Base-by-base conservation (phyloP, 1,140 invertebrate genomes). In the Oscheius sp. region DNA sequence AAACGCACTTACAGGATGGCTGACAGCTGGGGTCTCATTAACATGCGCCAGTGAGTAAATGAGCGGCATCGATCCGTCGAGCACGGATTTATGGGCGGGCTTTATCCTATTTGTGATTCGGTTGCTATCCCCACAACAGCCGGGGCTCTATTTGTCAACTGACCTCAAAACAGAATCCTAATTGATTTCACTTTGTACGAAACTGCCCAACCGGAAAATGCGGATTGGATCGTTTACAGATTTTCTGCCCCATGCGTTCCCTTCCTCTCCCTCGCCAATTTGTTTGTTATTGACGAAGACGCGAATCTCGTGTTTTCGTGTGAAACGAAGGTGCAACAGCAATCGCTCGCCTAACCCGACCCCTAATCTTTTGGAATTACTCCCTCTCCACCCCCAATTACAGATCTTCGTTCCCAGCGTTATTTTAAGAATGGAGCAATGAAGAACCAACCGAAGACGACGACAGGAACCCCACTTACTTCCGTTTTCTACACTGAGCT, bases 41-140 rank as follows among this genome's bases (percentile, higher is more conserved):
- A 55, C 49, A 55, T 55, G 49, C 49, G 49, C 49, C 28, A 55
- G 49, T 55, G 49, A 55, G 49, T 55, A 55, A 55, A 55, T 55
- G 49, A 55, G 49, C 49, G 7, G 49, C 49, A 55, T 55, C 49
- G 49, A 55, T 55, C 49, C 28, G 7, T 55, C 49, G 15, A 55
- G 49, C 49, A 55, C 23, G 49, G 49, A 55, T 55, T 55, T 55
- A 55, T 55, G 49, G 49, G 49, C 49, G 49, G 23, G 49, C 15
- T n/a, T 55, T 23, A 55, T 55, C 49, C 23, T 55, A 55, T 55
- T 55, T 55, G 49, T 55, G 15, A 7, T 15, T 55, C 49, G 49
- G 38, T n/a, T n/a, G 38, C n/a, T 42, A 42, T 42, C 38, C 38
- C 49, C 49, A 55, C 7, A n/a, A n/a, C n/a, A n/a, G n/a, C n/a